These are phyloP conservation scores for Nasonovia ribisnigri DNA, from an alignment of 2,888 invertebrate genomes.

Conservation along the genomic window DNA sequence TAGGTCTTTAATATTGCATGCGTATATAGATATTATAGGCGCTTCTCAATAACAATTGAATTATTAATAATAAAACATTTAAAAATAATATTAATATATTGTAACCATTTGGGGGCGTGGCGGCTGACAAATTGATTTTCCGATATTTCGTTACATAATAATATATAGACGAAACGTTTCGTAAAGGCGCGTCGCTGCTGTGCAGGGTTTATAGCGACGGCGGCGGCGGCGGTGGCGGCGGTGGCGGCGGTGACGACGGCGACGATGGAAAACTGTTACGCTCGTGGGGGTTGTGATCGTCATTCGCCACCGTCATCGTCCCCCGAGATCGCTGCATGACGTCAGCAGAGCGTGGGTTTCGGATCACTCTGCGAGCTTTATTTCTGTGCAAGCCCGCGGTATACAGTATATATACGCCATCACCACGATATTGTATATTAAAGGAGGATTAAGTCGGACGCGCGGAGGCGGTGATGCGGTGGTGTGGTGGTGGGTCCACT, in stretches of 20 bases:
- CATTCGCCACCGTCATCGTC: conserved; percentile 28
- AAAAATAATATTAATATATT: not conserved
- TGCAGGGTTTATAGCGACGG: not conserved
- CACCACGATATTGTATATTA: not conserved
- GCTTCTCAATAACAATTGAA: not conserved
- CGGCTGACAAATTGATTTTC: conserved; percentile 34
- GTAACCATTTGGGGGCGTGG: not conserved
- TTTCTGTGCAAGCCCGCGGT: not conserved
- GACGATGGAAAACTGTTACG: conserved; percentile 37
- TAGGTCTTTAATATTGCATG: no score
- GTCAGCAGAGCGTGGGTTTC: conserved; percentile 3
- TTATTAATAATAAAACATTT: not conserved
- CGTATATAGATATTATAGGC: not conserved
- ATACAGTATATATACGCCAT: no score
- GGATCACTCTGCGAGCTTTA: not conserved
- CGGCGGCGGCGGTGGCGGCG: not conserved
- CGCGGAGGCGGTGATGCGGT: not conserved
- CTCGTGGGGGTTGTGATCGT: conserved; percentile 31
- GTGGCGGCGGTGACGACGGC: not conserved
- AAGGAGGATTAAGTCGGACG: not conserved
- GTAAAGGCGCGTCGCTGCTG: not conserved
- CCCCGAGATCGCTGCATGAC: conserved; percentile 36
- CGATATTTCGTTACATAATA: no score
- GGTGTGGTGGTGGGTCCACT: not conserved
- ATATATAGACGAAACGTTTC: not conserved